A percentile compares a stretch with the other conserved stretches of the same genome.
These are phyloP conservation scores for Aphaenogaster ashmeadi DNA, from an alignment of 1,140 invertebrate species.

Conservation along the genomic window DNA sequence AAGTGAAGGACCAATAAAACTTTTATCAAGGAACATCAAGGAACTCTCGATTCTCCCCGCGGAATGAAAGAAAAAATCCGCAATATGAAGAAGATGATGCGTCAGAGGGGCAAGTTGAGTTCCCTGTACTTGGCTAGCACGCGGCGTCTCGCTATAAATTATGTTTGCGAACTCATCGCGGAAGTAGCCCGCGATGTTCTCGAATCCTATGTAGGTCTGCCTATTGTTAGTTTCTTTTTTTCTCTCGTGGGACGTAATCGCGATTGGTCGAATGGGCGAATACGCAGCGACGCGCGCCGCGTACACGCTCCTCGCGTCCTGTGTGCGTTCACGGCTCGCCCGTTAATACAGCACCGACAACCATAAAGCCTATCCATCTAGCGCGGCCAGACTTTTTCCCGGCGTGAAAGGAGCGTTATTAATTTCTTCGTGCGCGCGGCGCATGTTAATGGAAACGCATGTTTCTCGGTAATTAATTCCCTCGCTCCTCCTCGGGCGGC, in stretches of 20 bases:
- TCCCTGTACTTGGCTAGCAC: not conserved
- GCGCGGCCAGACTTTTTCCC: slow-evolving; percentile 61
- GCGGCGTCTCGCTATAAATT: slow-evolving; percentile 35
- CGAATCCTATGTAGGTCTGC: slow-evolving; percentile 55
- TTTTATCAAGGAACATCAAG: not conserved
- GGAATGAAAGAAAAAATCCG: not conserved
- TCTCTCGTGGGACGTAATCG: slow-evolving; percentile 53
- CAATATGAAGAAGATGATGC: not conserved
- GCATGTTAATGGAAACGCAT: slow-evolving; percentile 64
- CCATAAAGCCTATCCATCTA: slow-evolving; percentile 60
- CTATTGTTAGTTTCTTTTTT: slow-evolving; percentile 43
- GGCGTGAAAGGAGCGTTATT: slow-evolving; percentile 52
- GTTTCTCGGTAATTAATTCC: slow-evolving; percentile 75
- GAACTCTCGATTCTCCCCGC: not conserved
- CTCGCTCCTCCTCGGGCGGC: slow-evolving; percentile 60
- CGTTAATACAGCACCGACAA: slow-evolving; percentile 58
- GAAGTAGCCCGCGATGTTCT: slow-evolving; percentile 50
- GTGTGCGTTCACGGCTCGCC: slow-evolving; percentile 39
- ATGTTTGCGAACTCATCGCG: slow-evolving; percentile 42
- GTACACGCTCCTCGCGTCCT: not conserved
- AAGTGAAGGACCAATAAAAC: slow-evolving; percentile 20
- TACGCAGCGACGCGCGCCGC: slow-evolving; percentile 15
- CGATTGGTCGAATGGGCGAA: slow-evolving; percentile 44
- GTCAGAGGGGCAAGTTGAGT: not conserved
- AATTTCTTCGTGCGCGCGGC: slow-evolving; percentile 65